Conservation (phyloP, 2,797 vertebrate species). For the Molossus molossus region DNA sequence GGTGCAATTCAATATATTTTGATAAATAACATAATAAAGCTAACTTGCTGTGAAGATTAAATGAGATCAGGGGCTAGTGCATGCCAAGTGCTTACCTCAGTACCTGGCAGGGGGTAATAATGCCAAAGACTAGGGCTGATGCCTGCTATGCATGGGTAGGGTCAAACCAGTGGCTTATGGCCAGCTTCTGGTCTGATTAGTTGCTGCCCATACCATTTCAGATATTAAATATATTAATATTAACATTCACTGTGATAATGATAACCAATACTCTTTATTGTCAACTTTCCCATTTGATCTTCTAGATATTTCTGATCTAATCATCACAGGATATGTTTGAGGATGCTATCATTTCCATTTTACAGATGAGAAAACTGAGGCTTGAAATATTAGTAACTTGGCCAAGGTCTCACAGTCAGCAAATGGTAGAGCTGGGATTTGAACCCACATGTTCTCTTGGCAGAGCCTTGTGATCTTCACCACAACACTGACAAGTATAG, state of each 20-base stretch:
- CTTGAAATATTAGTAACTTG: not conserved
- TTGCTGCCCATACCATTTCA: not conserved
- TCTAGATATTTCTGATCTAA: not conserved
- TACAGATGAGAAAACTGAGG: constrained; percentile 24
- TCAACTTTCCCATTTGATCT: not conserved
- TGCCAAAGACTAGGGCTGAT: not conserved
- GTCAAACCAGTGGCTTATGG: not conserved
- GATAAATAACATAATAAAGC: constrained; percentile 37
- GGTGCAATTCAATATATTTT: not conserved
- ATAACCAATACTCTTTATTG: not conserved
- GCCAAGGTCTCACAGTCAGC: not conserved
- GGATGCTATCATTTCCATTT: not conserved
- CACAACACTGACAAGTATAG: not conserved
- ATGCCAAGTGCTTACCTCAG: not conserved
- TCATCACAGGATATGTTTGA: not conserved
- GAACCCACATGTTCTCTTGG: not conserved
- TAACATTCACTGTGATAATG: not conserved
- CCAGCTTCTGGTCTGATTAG: not conserved
- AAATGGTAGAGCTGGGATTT: not conserved
- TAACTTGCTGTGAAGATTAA: constrained; percentile 28
- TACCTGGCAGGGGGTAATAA: not conserved
- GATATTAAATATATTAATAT: constrained; percentile 47
- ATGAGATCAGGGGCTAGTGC: not conserved
- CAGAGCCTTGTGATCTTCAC: not conserved
- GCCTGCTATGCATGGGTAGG: not conserved